Percentiles rank a stretch among this genome's conserved stretches.
Conservation (phyloP, 2,113 vertebrate genomes). For the Chionodraco myersi region DNA sequence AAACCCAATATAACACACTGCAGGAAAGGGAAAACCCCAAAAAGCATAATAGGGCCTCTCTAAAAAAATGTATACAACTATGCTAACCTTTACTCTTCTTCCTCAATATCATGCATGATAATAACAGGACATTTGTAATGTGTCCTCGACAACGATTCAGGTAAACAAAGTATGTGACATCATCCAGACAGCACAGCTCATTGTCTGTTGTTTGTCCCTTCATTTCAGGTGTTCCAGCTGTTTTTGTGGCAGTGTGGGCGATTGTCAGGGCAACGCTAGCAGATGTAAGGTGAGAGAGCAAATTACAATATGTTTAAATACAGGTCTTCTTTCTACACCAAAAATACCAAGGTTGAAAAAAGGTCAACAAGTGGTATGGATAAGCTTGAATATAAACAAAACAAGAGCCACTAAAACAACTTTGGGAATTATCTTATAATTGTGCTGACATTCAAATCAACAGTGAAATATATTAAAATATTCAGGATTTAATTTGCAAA, state of each 20-base stretch:
- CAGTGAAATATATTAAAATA: neutral
- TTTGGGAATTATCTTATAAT: slow-evolving; percentile 4
- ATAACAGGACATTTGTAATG: neutral
- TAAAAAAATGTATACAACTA: too few relatives aligned
- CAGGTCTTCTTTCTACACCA: neutral
- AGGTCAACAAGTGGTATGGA: neutral
- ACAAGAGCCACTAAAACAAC: neutral
- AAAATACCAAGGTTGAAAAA: neutral
- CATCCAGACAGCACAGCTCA: neutral
- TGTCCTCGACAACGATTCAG: neutral
- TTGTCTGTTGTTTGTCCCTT: slow-evolving; percentile 22
- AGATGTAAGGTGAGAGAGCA: slow-evolving; percentile 85
- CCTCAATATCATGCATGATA: neutral
- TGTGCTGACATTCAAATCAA: slow-evolving; percentile 48
- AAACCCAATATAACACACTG: too few relatives aligned
- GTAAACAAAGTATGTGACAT: neutral
- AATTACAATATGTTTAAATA: neutral
- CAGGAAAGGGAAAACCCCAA: too few relatives aligned
- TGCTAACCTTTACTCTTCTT: too few relatives aligned
- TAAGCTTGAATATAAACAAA: neutral
- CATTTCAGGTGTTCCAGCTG: slow-evolving; percentile 87
- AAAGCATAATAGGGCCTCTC: too few relatives aligned
- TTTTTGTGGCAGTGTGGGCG: slow-evolving; percentile 89
- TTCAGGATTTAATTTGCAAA: neutral
- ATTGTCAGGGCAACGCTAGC: slow-evolving; percentile 86